Conservation (phyloP, 2,113 vertebrate species). For the Elephantulus edwardii region DNA sequence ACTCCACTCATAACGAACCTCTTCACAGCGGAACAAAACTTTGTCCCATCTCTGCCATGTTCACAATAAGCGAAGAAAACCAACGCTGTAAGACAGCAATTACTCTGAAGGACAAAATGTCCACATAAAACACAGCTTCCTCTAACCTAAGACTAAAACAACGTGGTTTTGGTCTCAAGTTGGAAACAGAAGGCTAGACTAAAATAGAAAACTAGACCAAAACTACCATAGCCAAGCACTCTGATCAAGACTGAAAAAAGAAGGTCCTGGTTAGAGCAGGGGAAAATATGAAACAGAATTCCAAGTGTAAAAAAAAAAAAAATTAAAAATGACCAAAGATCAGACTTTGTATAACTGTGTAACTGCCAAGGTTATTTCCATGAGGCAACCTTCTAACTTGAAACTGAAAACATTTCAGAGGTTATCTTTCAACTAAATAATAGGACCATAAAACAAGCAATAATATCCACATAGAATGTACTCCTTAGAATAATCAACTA, state of each 20-base stretch:
- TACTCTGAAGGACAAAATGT: neutral
- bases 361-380: neutral
- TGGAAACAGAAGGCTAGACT: too few species aligned
- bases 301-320: too few species aligned
- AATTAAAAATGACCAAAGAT: neutral
- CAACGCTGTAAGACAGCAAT: neutral
- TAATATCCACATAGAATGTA: neutral
- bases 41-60: too few species aligned
- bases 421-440: neutral
- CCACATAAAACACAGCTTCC: neutral
- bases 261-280: neutral
- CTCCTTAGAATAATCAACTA: neutral
- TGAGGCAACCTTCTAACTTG: neutral
- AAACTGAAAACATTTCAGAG: neutral
- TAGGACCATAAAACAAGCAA: neutral
- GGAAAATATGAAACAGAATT: neutral
- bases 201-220: too few species aligned
- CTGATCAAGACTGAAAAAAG: neutral
- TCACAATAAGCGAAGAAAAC: neutral
- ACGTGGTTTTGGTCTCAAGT: too few species aligned
- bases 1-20: too few species aligned
- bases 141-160: neutral
- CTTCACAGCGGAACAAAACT: too few species aligned
- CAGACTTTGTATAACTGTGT: neutral
- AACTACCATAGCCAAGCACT: neutral